phyloP scores from a whole-genome alignment of 1,140 invertebrate genomes.

The Drosophila suzukii region DNA sequence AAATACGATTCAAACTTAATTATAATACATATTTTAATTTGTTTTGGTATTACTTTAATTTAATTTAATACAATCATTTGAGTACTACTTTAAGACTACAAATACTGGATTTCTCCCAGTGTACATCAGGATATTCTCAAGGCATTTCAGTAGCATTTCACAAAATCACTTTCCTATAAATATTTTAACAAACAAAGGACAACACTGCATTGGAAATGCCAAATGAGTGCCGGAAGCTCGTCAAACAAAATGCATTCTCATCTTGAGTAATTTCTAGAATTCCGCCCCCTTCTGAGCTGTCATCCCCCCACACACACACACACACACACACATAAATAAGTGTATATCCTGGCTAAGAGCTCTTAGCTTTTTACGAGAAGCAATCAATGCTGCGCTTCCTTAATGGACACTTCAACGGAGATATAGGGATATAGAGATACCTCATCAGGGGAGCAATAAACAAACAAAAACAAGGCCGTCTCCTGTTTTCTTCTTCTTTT shows the following conservation, averaged over 20 bases:
- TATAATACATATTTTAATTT: no score
- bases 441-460: constrained; percentile 48
- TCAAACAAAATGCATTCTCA: constrained; percentile 28
- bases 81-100: not conserved
- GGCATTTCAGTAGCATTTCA: not conserved
- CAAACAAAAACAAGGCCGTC: not conserved
- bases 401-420: constrained; percentile 31
- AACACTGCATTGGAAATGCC: not conserved
- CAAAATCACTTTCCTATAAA: not conserved
- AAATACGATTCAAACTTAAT: not conserved
- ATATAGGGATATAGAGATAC: constrained; percentile 12
- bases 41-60: no score
- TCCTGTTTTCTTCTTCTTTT: not conserved
- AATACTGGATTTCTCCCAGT: not conserved
- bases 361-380: constrained; percentile 57
- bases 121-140: not conserved
- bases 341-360: constrained; percentile 34
- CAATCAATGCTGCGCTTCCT: constrained; percentile 63
- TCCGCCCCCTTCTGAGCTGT: constrained; percentile 19
- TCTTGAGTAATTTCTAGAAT: constrained; percentile 6
- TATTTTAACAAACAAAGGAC: constrained; percentile 6
- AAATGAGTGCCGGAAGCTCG: constrained; percentile 23
- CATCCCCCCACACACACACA: constrained; percentile 10
- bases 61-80: no score
- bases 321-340: constrained; percentile 19